Evolutionary conservation across 1,140 invertebrate species (phyloP).

Genomic region (Matsumurasca onukii): DNA sequence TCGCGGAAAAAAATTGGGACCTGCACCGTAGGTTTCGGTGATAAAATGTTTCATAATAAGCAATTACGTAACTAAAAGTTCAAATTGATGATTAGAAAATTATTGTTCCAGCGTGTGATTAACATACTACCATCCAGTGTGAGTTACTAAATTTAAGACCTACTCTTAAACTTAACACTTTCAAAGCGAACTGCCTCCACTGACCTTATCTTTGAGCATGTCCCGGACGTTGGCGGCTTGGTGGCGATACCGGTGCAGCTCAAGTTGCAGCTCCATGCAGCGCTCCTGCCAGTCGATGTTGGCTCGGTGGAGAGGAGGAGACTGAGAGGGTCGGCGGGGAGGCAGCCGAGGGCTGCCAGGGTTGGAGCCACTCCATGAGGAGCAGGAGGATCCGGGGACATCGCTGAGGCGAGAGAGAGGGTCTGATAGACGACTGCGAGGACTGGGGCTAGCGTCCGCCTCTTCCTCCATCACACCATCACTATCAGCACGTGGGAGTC

Average conservation of each 20-base stretch:
- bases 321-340: constrained; percentile 42
- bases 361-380: constrained; percentile 21
- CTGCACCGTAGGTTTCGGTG: no score
- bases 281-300: constrained; percentile 78
- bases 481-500: not conserved
- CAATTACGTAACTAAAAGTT: no score
- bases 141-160: no score
- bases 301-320: constrained; percentile 50
- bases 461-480: constrained; percentile 23
- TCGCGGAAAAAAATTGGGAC: no score
- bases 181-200: no score
- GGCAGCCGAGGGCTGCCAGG: constrained; percentile 30
- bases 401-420: constrained; percentile 29
- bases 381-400: constrained; percentile 28
- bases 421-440: constrained; percentile 26
- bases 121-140: no score
- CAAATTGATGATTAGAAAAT: no score
- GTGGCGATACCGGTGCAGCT: constrained; percentile 76
- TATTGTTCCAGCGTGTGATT: no score
- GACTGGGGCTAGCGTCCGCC: constrained; percentile 1
- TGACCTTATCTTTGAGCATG: constrained; percentile 83
- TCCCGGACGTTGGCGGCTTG: constrained; percentile 82
- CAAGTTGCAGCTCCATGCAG: constrained; percentile 77
- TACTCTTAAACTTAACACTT: no score
- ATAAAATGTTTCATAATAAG: no score